These are phyloP conservation scores for Helobdella robusta DNA, from an alignment of 2,888 invertebrate species.

Conservation along the genomic window DNA sequence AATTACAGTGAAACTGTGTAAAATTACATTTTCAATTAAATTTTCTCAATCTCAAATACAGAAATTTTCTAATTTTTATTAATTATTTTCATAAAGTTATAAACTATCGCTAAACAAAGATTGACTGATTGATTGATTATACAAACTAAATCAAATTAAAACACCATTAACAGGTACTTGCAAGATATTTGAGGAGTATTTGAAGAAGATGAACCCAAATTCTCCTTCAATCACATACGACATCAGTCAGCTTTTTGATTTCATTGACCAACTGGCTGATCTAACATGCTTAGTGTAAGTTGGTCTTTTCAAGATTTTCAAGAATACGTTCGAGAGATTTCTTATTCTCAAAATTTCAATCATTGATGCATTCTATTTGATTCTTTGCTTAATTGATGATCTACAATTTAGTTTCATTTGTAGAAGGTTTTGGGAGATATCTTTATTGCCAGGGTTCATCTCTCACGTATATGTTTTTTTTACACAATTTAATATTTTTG, in stretches of 20 bases:
- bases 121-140: too few species aligned
- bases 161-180: conserved; percentile 72
- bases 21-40: not conserved
- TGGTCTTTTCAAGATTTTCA: conserved; percentile 15
- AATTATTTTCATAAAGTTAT: too few species aligned
- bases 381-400: too few species aligned
- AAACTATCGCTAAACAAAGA: too few species aligned
- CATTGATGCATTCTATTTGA: not conserved
- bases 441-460: too few species aligned
- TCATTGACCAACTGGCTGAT: conserved; percentile 89
- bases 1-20: too few species aligned
- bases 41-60: not conserved
- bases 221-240: conserved; percentile 95
- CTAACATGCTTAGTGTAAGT: conserved; percentile 82
- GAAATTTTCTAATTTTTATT: conserved; percentile 3
- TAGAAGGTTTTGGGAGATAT: not conserved
- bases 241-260: conserved; percentile 93
- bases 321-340: not conserved
- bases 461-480: too few species aligned
- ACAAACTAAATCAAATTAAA: too few species aligned
- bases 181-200: conserved; percentile 95
- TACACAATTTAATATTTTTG: conserved; percentile 11
- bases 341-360: not conserved
- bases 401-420: too few species aligned
- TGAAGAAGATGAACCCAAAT: conserved; percentile 87